phyloP scores from a whole-genome alignment of 1,140 invertebrate genomes.

The Drosophila navojoa region DNA sequence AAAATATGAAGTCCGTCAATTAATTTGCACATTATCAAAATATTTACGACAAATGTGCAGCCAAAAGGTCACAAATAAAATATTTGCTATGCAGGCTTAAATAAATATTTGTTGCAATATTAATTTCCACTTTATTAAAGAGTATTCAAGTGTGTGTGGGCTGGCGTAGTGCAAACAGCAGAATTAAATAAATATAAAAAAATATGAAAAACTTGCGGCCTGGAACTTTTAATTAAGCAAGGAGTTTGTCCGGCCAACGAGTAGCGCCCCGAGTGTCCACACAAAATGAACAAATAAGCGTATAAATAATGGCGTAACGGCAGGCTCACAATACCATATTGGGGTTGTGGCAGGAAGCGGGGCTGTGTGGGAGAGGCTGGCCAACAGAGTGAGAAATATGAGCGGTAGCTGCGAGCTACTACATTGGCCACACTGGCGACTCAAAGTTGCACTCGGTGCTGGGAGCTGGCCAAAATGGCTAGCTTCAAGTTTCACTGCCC shows the following conservation, averaged over 20 bases:
- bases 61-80: background rate
- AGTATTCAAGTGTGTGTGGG: slow-evolving; percentile 34
- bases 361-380: background rate
- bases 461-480: slow-evolving; percentile 27
- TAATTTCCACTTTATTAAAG: slow-evolving; percentile 22
- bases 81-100: background rate
- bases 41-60: too few relatives aligned
- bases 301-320: slow-evolving; percentile 72
- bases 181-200: slow-evolving; percentile 11
- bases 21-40: too few relatives aligned
- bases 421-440: slow-evolving; percentile 50
- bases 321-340: slow-evolving; percentile 44
- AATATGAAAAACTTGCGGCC: slow-evolving; percentile 49
- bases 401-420: slow-evolving; percentile 32
- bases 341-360: slow-evolving; percentile 13
- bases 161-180: background rate
- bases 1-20: too few relatives aligned
- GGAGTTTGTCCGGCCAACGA: slow-evolving; percentile 53
- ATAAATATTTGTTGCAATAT: background rate
- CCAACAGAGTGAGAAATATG: slow-evolving; percentile 59
- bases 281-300: slow-evolving; percentile 78
- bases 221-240: slow-evolving; percentile 76
- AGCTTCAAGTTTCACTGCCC: slow-evolving; percentile 71
- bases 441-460: slow-evolving; percentile 35
- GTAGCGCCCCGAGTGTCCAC: slow-evolving; percentile 48